Conservation (phyloP, 2,113 vertebrate genomes). For the Zosterops borbonicus region DNA sequence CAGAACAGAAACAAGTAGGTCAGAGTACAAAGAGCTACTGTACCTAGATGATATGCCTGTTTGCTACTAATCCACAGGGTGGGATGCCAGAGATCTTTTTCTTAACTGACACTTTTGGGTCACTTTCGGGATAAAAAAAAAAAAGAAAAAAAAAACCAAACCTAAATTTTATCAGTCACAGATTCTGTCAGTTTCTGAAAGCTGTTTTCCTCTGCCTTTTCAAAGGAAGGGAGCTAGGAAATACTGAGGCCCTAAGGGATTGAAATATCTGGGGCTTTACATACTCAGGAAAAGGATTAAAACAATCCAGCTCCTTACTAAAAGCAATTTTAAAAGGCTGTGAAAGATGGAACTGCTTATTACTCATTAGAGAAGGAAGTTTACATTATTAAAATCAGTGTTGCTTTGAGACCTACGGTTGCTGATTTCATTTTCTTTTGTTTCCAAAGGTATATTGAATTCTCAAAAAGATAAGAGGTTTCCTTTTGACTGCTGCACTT, state of each 20-base stretch:
- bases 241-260: slow-evolving; percentile 32
- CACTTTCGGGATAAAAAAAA: slow-evolving; percentile 28
- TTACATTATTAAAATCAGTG: slow-evolving; percentile 57
- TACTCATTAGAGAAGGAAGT: slow-evolving; percentile 55
- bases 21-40: slow-evolving; percentile 67
- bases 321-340: slow-evolving; percentile 61
- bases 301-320: slow-evolving; percentile 59
- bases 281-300: slow-evolving; percentile 72
- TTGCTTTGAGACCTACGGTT: background rate
- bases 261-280: slow-evolving; percentile 70
- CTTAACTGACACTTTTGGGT: slow-evolving; percentile 68
- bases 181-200: slow-evolving; percentile 17
- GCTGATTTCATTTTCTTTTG: slow-evolving; percentile 44
- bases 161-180: slow-evolving; percentile 51
- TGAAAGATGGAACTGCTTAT: slow-evolving; percentile 65
- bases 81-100: slow-evolving; percentile 55
- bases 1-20: slow-evolving; percentile 67
- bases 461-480: slow-evolving; percentile 20
- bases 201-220: slow-evolving; percentile 53
- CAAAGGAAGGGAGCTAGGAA: slow-evolving; percentile 30
- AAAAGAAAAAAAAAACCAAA: background rate
- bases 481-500: background rate
- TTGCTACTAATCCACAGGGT: slow-evolving; percentile 54
- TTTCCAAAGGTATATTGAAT: slow-evolving; percentile 19
- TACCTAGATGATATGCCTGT: slow-evolving; percentile 61